Conservation (phyloP, 2,888 invertebrate genomes). For the Epirrhoe alternata region DNA sequence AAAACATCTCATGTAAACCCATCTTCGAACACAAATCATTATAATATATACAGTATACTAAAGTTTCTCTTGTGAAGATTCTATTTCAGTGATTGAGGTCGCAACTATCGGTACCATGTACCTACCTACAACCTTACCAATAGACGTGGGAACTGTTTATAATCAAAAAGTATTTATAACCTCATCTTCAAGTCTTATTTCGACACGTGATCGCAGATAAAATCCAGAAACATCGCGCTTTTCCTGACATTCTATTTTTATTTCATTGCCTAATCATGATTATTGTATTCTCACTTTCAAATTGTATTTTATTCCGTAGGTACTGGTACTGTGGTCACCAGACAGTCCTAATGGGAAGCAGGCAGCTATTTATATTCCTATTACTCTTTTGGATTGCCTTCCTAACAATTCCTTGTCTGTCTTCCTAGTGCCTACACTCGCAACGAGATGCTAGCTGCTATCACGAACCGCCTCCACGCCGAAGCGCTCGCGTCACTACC, state of each 20-base stretch:
- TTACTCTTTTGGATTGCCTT: not conserved
- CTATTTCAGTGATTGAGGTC: slow-evolving; percentile 26
- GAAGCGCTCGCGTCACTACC: slow-evolving; percentile 88
- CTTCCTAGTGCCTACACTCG: slow-evolving; percentile 70
- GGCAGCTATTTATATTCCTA: too few species aligned
- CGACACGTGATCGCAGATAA: slow-evolving; percentile 25
- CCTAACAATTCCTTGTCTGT: not conserved
- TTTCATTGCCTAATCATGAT: slow-evolving; percentile 13
- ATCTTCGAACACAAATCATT: not conserved
- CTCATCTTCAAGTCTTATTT: slow-evolving; percentile 19
- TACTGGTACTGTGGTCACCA: too few species aligned
- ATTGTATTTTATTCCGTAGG: too few species aligned
- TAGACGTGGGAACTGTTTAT: slow-evolving; percentile 30
- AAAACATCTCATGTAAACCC: not conserved
- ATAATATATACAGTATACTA: slow-evolving; percentile 4
- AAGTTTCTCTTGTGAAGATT: slow-evolving; percentile 18
- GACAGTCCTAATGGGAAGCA: too few species aligned
- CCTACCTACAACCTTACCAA: slow-evolving; percentile 11
- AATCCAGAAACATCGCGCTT: slow-evolving; percentile 24
- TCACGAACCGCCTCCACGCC: slow-evolving; percentile 85
- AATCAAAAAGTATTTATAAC: slow-evolving; percentile 34
- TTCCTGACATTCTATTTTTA: slow-evolving; percentile 25
- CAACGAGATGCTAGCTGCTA: slow-evolving; percentile 85
- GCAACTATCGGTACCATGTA: not conserved
- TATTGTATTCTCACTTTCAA: not conserved